These are phyloP conservation scores for Dicrostonyx torquatus DNA, from an alignment of 2,797 vertebrate species.

Conservation along the genomic window DNA sequence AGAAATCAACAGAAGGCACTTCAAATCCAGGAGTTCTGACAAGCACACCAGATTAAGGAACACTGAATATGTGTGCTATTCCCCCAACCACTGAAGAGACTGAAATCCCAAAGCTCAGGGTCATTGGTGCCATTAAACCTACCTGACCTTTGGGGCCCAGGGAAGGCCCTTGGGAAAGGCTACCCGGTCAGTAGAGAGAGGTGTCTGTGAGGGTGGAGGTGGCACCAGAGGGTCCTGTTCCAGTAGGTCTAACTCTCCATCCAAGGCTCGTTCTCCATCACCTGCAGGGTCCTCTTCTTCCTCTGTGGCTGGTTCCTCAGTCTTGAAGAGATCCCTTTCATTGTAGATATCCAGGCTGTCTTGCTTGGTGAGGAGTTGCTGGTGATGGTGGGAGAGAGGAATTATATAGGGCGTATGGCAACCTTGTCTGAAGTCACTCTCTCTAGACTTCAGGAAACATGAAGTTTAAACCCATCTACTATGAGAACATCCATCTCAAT, in stretches of 20 bases:
- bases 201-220: constrained; percentile 84
- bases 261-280: constrained; percentile 91
- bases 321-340: constrained; percentile 97
- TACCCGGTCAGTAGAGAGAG: constrained; percentile 90
- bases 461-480: background rate
- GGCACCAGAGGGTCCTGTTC: constrained; percentile 92
- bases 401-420: background rate
- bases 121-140: constrained; percentile 28
- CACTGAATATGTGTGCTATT: background rate
- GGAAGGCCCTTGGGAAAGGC: constrained; percentile 97
- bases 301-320: constrained; percentile 91
- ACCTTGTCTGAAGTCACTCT: background rate
- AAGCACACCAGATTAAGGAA: background rate
- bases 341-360: constrained; percentile 98
- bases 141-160: constrained; percentile 99
- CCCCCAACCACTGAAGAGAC: background rate
- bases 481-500: background rate
- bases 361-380: constrained; percentile 95
- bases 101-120: background rate
- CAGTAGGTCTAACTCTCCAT: constrained; percentile 94
- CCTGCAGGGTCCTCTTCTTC: constrained; percentile 93
- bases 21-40: constrained; percentile 17
- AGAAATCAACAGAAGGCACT: background rate
- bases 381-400: background rate
- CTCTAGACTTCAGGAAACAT: constrained; percentile 4